Evolutionary conservation across 2,888 invertebrate genomes (phyloP), one percentile per base, ranked within the genome.

Genomic region (Carabus problematicus): DNA sequence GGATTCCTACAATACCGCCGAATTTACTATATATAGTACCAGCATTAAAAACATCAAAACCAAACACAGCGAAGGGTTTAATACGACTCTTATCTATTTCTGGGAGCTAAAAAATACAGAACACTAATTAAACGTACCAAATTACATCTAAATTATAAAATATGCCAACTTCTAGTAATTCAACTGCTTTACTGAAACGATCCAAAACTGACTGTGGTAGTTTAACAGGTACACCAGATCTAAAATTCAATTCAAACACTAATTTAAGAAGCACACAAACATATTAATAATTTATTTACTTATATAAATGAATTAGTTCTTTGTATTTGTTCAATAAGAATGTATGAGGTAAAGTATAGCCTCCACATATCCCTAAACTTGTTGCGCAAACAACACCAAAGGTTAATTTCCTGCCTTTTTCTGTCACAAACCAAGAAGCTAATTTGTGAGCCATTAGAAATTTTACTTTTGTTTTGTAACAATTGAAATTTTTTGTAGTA

Each of bases 1-100:
- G 95, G 54, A 95, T 83, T 3, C 94, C 95, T 72, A 95, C 78
- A 45, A 87, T 81, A 14, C 85, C 87, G 11, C 94, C 94, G 81
- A 79, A 87, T 62, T 74, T 80, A 40, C 82, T 81, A 49, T 75
- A 76, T 0, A 79, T 72, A 0, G 83, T 81, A 78, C 94, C 95
- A 49, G 89, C 88, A 81, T 88, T 86, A 76, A 89, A 88, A 41
- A 91, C 77, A 78, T 94, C 90, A 80, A 90, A 90, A 18, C 93
- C 93, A 82, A 85, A 87, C 1, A 89, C 89, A 72, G 87, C 86
- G 76, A 94, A 94, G 0, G 91, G 89, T 71, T 85, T 82, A 52
- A 89, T 82, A 18, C 85, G 76, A 71, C 83, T 83, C 39, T 81
- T 81, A 55, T 87, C 84, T 7, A 81, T 73, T 12, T 84, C 79